Evolutionary conservation across 2,797 vertebrate genomes (phyloP).

Genomic region (Leuciscus waleckii): DNA sequence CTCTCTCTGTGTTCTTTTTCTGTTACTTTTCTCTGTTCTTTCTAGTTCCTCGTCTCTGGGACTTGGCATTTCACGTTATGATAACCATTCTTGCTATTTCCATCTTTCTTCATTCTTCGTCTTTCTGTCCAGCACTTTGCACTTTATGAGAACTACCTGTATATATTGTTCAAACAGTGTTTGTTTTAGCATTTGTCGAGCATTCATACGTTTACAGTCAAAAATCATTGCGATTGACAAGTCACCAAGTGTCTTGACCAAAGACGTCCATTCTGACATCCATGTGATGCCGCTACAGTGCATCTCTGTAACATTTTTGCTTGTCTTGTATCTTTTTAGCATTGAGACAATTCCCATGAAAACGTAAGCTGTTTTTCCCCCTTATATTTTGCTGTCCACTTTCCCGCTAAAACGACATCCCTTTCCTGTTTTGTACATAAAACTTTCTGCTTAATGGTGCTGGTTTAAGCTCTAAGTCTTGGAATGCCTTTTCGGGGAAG

Average conservation of each 20-base stretch:
- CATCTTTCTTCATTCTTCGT: conserved; percentile 69
- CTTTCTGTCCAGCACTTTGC: conserved; percentile 77
- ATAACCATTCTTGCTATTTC: conserved; percentile 93
- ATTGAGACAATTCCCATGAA: conserved; percentile 88
- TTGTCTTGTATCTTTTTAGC: conserved; percentile 87
- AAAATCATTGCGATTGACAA: conserved; percentile 47
- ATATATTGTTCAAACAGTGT: conserved; percentile 56
- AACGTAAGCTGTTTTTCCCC: conserved; percentile 83
- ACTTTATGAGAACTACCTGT: conserved; percentile 75
- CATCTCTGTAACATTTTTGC: conserved; percentile 67
- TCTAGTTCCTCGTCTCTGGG: conserved; percentile 91
- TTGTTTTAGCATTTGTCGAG: conserved; percentile 46
- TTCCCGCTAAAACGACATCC: conserved; percentile 56
- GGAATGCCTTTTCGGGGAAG: conserved; percentile 71
- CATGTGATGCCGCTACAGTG: conserved; percentile 60
- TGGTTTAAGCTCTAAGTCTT: conserved; percentile 73
- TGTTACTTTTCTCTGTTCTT: conserved; percentile 43
- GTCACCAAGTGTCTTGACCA: conserved; percentile 63
- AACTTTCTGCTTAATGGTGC: conserved; percentile 79
- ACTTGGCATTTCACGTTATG: conserved; percentile 99
- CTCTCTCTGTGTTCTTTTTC: conserved; percentile 36
- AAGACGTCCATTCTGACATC: conserved; percentile 51
- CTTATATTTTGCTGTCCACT: conserved; percentile 56
- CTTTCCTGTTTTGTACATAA: conserved; percentile 75
- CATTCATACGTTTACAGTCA: conserved; percentile 45